phyloP scores from a whole-genome alignment of 1,140 invertebrate species.

The Drosophila orena region DNA sequence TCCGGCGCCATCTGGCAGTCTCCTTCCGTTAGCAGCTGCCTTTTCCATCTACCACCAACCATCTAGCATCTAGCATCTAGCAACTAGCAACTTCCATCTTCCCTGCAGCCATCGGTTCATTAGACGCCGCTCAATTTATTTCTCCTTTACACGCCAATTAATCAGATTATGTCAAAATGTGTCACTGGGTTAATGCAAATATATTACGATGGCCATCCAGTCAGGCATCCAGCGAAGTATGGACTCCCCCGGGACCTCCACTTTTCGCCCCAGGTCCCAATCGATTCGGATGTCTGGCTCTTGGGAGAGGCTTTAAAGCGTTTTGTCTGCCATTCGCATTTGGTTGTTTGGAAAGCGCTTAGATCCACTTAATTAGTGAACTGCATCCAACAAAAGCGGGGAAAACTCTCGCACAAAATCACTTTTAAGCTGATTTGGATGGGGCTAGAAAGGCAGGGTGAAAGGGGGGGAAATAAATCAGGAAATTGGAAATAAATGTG shows the following conservation, averaged over 20 bases:
- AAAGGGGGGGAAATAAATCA: slow-evolving; percentile 29
- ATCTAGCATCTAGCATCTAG: not conserved
- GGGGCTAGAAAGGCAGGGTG: not conserved
- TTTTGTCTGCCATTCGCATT: slow-evolving; percentile 39
- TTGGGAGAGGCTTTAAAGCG: slow-evolving; percentile 38
- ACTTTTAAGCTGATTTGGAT: slow-evolving; percentile 63
- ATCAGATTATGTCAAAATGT: slow-evolving; percentile 83
- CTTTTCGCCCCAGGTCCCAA: not conserved
- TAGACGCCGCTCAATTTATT: slow-evolving; percentile 72
- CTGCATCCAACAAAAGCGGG: slow-evolving; percentile 31
- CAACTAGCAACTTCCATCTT: slow-evolving; percentile 14
- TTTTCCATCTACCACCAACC: slow-evolving; percentile 27
- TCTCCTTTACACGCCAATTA: slow-evolving; percentile 77
- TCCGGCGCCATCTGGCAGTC: slow-evolving; percentile 19
- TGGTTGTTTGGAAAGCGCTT: slow-evolving; percentile 57
- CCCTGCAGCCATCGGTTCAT: slow-evolving; percentile 56
- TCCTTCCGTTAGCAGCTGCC: slow-evolving; percentile 1
- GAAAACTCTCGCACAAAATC: slow-evolving; percentile 35
- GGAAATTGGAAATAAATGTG: slow-evolving; percentile 31
- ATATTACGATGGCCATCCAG: slow-evolving; percentile 56
- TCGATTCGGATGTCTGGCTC: slow-evolving; percentile 21
- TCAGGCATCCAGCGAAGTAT: not conserved
- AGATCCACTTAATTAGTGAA: slow-evolving; percentile 69
- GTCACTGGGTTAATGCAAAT: slow-evolving; percentile 82
- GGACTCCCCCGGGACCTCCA: not conserved